Evolutionary conservation across 2,888 invertebrate genomes (phyloP).

Genomic region (Drosophila picticornis): DNA sequence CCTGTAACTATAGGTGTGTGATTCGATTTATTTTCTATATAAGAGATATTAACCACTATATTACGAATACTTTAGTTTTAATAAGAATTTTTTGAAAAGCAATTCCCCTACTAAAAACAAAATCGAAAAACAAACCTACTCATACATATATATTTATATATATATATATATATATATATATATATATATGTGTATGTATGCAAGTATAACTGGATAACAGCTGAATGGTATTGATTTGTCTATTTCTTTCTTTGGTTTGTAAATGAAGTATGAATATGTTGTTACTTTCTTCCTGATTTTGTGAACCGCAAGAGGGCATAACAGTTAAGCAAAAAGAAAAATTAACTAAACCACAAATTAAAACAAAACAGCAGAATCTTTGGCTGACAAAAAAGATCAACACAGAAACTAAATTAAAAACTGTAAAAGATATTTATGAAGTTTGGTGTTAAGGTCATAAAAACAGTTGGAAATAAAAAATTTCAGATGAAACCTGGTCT

Average conservation of each 20-base stretch:
- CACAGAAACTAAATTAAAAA: conserved; percentile 20
- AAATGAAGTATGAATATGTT: conserved; percentile 6
- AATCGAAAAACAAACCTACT: conserved; percentile 4
- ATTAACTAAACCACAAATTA: conserved; percentile 24
- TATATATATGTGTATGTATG: not conserved
- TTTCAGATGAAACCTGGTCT: conserved; percentile 47
- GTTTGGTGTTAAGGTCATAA: conserved; percentile 56
- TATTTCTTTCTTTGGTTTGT: conserved; percentile 5
- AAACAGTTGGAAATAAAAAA: conserved; percentile 55
- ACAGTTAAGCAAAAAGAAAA: conserved; percentile 33
- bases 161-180: conserved; percentile 1
- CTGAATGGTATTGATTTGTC: conserved; percentile 6
- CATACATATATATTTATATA: conserved; percentile 6
- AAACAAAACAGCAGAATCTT: conserved; percentile 24
- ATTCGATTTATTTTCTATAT: conserved; percentile 26
- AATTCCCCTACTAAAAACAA: conserved; percentile 15
- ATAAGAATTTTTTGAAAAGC: conserved; percentile 20
- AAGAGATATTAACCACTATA: conserved; percentile 22
- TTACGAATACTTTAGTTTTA: conserved; percentile 22
- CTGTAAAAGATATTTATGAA: conserved; percentile 57
- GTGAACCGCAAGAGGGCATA: conserved; percentile 41
- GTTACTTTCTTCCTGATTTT: conserved; percentile 21
- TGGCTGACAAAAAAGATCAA: conserved; percentile 17
- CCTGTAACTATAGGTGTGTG: conserved; percentile 30
- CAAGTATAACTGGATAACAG: conserved; percentile 5